Evolutionary conservation across 2,888 invertebrate genomes (phyloP).

Genomic region (Odontocerum albicorne): DNA sequence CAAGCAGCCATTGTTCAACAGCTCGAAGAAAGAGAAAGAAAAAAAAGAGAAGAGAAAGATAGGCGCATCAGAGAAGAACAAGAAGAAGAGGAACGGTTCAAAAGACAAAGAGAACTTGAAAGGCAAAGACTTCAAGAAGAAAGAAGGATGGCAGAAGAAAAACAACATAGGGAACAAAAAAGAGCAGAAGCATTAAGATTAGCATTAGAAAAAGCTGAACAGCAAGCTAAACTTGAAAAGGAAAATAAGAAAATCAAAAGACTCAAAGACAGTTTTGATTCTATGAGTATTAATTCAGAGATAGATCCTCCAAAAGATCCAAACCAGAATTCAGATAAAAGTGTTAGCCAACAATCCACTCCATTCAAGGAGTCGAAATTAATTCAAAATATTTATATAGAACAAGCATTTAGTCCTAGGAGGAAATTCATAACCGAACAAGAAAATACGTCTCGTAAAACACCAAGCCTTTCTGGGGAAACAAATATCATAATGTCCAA

Average conservation of each 20-base stretch:
- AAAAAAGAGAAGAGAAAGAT: constrained; percentile 76
- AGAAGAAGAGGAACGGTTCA: constrained; percentile 77
- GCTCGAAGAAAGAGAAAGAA: constrained; percentile 78
- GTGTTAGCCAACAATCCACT: constrained; percentile 15
- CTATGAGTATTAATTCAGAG: constrained; percentile 32
- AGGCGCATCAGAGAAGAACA: constrained; percentile 73
- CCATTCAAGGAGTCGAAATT: constrained; percentile 27
- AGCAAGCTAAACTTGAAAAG: constrained; percentile 69
- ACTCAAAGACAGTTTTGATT: constrained; percentile 36
- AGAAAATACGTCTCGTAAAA: constrained; percentile 3
- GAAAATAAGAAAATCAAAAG: constrained; percentile 51
- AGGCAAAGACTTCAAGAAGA: constrained; percentile 72
- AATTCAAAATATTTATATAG: constrained; percentile 33
- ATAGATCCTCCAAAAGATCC: constrained; percentile 30
- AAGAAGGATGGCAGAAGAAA: constrained; percentile 64
- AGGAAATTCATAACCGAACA: constrained; percentile 23
- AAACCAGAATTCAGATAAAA: constrained; percentile 19
- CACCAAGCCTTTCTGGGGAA: constrained; percentile 18
- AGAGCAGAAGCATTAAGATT: constrained; percentile 75
- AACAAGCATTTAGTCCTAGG: constrained; percentile 33
- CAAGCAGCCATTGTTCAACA: constrained; percentile 86
- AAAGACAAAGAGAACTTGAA: constrained; percentile 72
- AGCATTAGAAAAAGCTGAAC: constrained; percentile 77
- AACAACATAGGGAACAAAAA: constrained; percentile 69
- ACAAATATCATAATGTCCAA: constrained; percentile 31